Evolutionary conservation across 1,140 invertebrate species (phyloP).

Genomic region (Drosophila rufa): DNA sequence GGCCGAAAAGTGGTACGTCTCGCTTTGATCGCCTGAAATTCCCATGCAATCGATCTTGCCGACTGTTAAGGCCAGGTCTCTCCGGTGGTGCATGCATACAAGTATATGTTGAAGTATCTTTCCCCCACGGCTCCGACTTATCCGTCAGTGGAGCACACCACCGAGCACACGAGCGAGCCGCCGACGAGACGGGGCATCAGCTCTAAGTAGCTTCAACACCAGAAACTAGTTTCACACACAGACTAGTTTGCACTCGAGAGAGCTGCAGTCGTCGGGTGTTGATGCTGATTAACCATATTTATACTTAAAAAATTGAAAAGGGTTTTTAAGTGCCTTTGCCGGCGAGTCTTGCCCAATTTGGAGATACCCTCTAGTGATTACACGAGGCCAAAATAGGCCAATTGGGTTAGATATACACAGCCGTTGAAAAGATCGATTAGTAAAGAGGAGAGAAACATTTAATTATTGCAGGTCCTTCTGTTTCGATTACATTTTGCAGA

Average conservation of each 20-base stretch:
- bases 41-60: conserved; percentile 44
- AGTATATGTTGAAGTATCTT: conserved; percentile 35
- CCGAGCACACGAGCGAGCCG: conserved; percentile 22
- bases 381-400: conserved; percentile 21
- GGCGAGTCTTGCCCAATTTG: conserved; percentile 35
- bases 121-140: conserved; percentile 35
- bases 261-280: conserved; percentile 35
- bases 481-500: conserved; percentile 5
- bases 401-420: conserved; percentile 3
- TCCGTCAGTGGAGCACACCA: conserved; percentile 38
- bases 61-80: conserved; percentile 25
- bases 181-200: conserved; percentile 14
- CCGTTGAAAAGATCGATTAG: conserved; percentile 17
- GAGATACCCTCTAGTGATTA: conserved; percentile 38
- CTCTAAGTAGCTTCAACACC: conserved; percentile 47
- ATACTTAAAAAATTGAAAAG: conserved; percentile 53
- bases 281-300: conserved; percentile 53
- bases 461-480: conserved; percentile 6
- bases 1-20: conserved; percentile 17
- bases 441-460: conserved; percentile 1
- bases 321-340: conserved; percentile 38
- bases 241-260: conserved; percentile 48
- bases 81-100: conserved; percentile 23
- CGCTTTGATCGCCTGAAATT: conserved; percentile 43
- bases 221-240: conserved; percentile 50